These are phyloP conservation scores for Strix aluco DNA, from an alignment of 2,113 vertebrate species.

Conservation along the genomic window DNA sequence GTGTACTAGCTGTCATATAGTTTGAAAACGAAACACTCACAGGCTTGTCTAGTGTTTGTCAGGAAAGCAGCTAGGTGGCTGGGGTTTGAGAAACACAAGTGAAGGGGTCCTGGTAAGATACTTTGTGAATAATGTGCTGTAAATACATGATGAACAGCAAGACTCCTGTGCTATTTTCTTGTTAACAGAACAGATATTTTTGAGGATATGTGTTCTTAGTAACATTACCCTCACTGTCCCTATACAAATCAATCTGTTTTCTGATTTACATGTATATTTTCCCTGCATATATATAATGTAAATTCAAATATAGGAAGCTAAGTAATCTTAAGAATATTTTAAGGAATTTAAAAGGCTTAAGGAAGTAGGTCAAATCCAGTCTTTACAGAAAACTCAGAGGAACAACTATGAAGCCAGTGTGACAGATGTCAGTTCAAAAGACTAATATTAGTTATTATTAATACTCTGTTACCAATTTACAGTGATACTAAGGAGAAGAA, in stretches of 20 bases:
- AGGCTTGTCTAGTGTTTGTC: neutral
- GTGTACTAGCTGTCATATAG: neutral
- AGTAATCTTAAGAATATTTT: neutral
- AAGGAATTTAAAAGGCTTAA: neutral
- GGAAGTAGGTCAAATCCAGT: neutral
- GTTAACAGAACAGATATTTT: neutral
- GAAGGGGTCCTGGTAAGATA: neutral
- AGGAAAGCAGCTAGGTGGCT: neutral
- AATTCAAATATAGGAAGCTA: neutral
- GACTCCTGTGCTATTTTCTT: accelerated
- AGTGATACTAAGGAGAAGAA: neutral
- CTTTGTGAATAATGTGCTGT: neutral
- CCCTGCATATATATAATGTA: neutral
- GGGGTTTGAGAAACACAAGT: neutral
- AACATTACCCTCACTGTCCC: neutral
- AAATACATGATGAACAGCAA: neutral
- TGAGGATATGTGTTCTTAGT: neutral
- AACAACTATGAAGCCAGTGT: neutral
- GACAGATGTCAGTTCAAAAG: neutral
- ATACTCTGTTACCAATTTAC: neutral
- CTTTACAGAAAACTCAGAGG: neutral
- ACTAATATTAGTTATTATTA: neutral
- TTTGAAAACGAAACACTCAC: neutral
- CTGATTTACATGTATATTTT: neutral
- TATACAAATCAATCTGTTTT: neutral